Evolutionary conservation across 2,113 vertebrate species (phyloP).

Genomic region (Phaethon lepturus): DNA sequence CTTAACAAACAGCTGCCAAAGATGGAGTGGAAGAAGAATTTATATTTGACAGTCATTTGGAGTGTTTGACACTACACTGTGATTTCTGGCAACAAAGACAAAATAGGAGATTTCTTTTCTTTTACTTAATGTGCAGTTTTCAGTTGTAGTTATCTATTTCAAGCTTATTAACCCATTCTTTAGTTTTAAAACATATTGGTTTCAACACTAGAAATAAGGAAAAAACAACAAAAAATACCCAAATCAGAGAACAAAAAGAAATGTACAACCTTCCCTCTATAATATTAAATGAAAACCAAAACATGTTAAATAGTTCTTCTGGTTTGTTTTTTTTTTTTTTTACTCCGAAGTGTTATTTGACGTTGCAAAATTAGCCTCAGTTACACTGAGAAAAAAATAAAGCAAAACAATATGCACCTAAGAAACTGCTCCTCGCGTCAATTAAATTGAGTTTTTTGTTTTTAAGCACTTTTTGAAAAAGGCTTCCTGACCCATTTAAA

Average conservation of each 20-base stretch:
- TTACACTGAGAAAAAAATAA: conserved; percentile 88
- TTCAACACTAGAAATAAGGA: conserved; percentile 77
- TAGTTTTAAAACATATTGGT: conserved; percentile 84
- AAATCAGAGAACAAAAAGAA: conserved; percentile 66
- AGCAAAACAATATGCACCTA: conserved; percentile 80
- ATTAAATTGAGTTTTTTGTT: conserved; percentile 79
- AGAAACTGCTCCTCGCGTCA: conserved; percentile 80
- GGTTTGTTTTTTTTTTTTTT: conserved; percentile 67
- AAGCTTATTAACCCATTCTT: conserved; percentile 94
- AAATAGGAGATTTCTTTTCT: conserved; percentile 84
- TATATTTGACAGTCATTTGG: conserved; percentile 87
- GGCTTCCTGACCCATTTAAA: conserved; percentile 80
- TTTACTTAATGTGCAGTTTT: conserved; percentile 85
- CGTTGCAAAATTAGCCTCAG: conserved; percentile 89
- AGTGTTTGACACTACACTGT: conserved; percentile 93
- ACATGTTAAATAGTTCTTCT: conserved; percentile 83
- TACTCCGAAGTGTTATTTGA: conserved; percentile 82
- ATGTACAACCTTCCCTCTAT: conserved; percentile 75
- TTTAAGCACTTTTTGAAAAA: conserved; percentile 75
- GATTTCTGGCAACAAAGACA: conserved; percentile 95
- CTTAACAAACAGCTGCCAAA: conserved; percentile 92
- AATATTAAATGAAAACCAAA: conserved; percentile 77
- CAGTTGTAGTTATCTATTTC: conserved; percentile 90
- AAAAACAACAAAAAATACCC: conserved; percentile 65
- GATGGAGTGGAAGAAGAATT: conserved; percentile 89